Conservation (phyloP, 2,888 invertebrate genomes). For the Xylocampa areola region DNA sequence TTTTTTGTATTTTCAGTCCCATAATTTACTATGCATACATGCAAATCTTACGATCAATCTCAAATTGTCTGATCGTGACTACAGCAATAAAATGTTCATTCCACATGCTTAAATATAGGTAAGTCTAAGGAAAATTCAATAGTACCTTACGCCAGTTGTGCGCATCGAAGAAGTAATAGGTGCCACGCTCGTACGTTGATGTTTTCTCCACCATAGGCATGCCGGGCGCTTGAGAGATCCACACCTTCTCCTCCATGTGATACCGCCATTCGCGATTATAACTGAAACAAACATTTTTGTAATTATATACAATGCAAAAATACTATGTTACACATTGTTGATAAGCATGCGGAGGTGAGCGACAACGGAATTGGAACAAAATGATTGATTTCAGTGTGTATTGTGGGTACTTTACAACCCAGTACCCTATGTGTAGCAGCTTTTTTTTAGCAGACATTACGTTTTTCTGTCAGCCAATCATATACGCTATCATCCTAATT, state of each 20-base stretch:
- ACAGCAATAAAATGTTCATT: neutral
- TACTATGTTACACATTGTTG: neutral
- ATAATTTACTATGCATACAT: neutral
- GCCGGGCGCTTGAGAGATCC: slow-evolving; percentile 99
- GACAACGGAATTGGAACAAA: neutral
- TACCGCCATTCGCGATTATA: slow-evolving; percentile 99
- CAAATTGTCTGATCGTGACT: neutral
- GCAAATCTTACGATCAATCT: neutral
- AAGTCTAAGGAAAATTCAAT: slow-evolving; percentile 41
- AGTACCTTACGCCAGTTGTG: slow-evolving; percentile 98
- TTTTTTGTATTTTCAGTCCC: no score
- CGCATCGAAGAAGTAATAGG: slow-evolving; percentile 99
- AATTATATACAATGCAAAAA: neutral
- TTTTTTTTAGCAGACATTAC: no score
- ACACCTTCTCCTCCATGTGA: slow-evolving; percentile 99
- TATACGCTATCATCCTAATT: no score
- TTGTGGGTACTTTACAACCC: neutral
- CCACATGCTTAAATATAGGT: slow-evolving; percentile 27
- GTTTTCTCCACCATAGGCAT: slow-evolving; percentile 98
- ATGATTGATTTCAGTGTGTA: neutral
- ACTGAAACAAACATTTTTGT: slow-evolving; percentile 85
- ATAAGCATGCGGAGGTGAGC: neutral
- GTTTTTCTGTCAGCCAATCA: no score
- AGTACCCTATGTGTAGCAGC: neutral
- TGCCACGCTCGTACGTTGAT: slow-evolving; percentile 98